Evolutionary conservation across 1,140 invertebrate genomes (phyloP), one percentile per base, ranked within the genome.

Genomic region (Trachymyrmex septentrionalis): DNA sequence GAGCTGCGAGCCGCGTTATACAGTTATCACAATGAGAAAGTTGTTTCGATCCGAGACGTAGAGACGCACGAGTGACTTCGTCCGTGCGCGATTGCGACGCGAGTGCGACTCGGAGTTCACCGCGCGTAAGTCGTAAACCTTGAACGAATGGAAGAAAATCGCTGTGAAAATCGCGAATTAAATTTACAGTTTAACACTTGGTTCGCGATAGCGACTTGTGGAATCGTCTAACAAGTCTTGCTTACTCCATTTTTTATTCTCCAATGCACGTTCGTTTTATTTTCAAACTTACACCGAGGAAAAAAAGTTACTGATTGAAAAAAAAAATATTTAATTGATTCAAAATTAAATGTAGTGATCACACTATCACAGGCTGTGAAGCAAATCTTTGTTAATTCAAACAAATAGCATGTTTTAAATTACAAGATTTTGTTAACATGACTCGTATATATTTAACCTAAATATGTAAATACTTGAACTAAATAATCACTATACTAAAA

Each of bases 21-120:
- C 87, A 87, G 88, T 89, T 88, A 89, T 89, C 88, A 86, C 87
- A 89, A 88, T 75, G 88, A 88, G 88, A 89, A 80, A 88, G 75
- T 81, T 64, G 53, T 85, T 55, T 64, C 59, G 30, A 73, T n/a
- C 50, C 44, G 66, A 61, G 44, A 38, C 21, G 21, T 61, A 61
- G 67, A 84, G 82, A 85, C 38, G 55, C 21, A 38, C 67, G 63
- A 55, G n/a, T 27, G 27, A 64, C 63, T 66, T 75, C 48, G 88
- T 59, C 86, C 38, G 66, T 7, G 66, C 21, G 86, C 57, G 81
- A 66, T 55, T 71, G 44, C 16, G 48, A 72, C 53, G n/a, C 53
- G 48, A 44, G 9, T 44, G 38, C 10, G 38, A 44, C 9, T 71
- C 34, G 24, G 7, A 30, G 66, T 50, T 48, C 16, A 27, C 10